Percentiles rank a stretch among this genome's conserved stretches.
Evolutionary conservation across 2,797 vertebrate genomes (phyloP).

Genomic region (Clarias laeviceps): DNA sequence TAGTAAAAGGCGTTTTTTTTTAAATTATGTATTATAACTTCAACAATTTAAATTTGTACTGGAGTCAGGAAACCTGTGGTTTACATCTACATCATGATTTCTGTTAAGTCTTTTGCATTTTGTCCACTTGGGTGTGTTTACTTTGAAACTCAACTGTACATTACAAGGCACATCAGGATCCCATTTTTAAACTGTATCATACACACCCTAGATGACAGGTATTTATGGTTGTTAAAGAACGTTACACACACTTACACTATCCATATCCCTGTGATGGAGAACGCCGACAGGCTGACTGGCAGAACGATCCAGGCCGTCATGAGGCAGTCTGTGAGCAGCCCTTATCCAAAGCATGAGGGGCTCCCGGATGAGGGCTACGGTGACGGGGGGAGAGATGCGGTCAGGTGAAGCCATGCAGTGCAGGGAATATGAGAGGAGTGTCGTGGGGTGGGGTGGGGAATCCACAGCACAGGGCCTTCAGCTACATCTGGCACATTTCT

Average conservation of each 20-base stretch:
- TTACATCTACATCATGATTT: neutral
- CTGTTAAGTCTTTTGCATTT: neutral
- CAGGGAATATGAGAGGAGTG: slow-evolving; percentile 24
- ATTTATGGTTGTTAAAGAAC: neutral
- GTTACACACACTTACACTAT: slow-evolving; percentile 83
- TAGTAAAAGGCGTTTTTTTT: too few relatives aligned
- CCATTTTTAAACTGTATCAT: neutral
- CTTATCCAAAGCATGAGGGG: slow-evolving; percentile 79
- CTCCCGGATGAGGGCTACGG: slow-evolving; percentile 57
- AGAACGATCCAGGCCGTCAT: slow-evolving; percentile 97
- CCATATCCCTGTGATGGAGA: slow-evolving; percentile 96
- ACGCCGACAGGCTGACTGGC: slow-evolving; percentile 91
- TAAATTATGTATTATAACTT: too few relatives aligned
- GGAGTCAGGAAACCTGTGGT: neutral
- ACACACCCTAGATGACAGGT: neutral
- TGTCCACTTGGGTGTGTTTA: neutral
- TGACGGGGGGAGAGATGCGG: slow-evolving; percentile 23
- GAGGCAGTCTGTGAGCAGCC: slow-evolving; percentile 81
- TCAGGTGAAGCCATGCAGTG: slow-evolving; percentile 57
- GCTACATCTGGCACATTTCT: slow-evolving; percentile 45
- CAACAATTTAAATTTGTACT: neutral
- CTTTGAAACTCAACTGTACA: neutral
- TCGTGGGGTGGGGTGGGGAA: neutral
- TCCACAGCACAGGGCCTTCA: slow-evolving; percentile 18
- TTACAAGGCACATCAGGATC: neutral